A percentile compares a stretch with the other conserved stretches of the same genome.
Evolutionary conservation across 2,113 vertebrate species (phyloP).

Genomic region (Dromas ardeola): DNA sequence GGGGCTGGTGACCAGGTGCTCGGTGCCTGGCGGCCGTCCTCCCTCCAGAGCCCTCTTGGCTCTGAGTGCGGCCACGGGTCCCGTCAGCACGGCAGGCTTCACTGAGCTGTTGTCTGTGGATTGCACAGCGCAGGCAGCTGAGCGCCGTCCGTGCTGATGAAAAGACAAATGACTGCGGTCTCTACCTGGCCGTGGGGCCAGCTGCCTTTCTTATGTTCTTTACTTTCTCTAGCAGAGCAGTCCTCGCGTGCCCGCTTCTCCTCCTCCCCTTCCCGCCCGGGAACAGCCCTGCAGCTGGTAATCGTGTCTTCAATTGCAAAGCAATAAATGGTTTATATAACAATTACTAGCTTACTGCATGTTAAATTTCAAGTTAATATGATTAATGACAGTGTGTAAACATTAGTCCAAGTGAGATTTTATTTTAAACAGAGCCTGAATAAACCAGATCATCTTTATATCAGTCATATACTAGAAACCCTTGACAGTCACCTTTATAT

Average conservation of each 20-base stretch:
- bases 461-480: not conserved
- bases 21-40: not conserved
- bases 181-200: not conserved
- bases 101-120: not conserved
- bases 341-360: not conserved
- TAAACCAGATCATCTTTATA: not conserved
- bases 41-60: not conserved
- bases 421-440: slow-evolving; percentile 2
- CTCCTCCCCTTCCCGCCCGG: not conserved
- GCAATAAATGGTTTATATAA: slow-evolving; percentile 8
- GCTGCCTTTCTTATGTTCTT: not conserved
- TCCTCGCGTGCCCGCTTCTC: not conserved
- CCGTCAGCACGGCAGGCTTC: not conserved
- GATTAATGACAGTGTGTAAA: not conserved
- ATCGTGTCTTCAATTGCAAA: not conserved
- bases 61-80: rapidly evolving
- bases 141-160: not conserved
- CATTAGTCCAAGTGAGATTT: not conserved
- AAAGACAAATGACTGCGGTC: not conserved
- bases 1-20: not conserved
- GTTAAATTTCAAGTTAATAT: not conserved
- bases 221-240: not conserved
- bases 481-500: not conserved
- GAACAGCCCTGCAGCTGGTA: not conserved
- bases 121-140: not conserved